These are phyloP conservation scores for Rhinogobius similis DNA, from an alignment of 2,113 vertebrate species.

Conservation along the genomic window DNA sequence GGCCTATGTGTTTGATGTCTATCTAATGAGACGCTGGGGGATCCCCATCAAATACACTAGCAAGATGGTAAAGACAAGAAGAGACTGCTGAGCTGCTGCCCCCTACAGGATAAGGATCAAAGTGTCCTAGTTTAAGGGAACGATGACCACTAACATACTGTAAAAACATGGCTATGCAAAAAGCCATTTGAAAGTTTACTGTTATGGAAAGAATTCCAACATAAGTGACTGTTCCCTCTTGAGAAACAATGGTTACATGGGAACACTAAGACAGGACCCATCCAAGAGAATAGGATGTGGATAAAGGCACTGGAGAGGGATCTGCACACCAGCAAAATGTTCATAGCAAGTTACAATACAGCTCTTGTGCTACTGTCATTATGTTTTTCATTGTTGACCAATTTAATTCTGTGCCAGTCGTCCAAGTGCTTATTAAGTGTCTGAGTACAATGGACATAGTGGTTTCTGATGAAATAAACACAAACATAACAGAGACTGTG, in stretches of 20 bases:
- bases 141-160: constrained; percentile 57
- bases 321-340: constrained; percentile 73
- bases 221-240: constrained; percentile 41
- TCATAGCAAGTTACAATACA: constrained; percentile 55
- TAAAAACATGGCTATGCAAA: constrained; percentile 55
- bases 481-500: constrained; percentile 62
- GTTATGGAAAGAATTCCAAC: constrained; percentile 61
- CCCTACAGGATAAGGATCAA: constrained; percentile 53
- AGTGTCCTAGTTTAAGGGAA: constrained; percentile 50
- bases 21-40: constrained; percentile 87
- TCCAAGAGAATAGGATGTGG: constrained; percentile 27
- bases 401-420: constrained; percentile 63
- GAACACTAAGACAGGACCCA: constrained; percentile 33
- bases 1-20: constrained; percentile 87
- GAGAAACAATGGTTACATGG: constrained; percentile 40
- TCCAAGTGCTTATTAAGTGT: constrained; percentile 65
- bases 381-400: constrained; percentile 59
- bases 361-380: constrained; percentile 54
- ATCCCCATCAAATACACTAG: constrained; percentile 86
- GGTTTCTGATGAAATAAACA: constrained; percentile 53
- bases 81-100: constrained; percentile 81
- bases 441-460: constrained; percentile 55
- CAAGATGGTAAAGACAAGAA: constrained; percentile 86
- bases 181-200: constrained; percentile 56
- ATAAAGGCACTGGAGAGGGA: constrained; percentile 46